These are phyloP conservation scores for Ommatoiulus sabulosus DNA, from an alignment of 2,888 invertebrate genomes.

Conservation along the genomic window DNA sequence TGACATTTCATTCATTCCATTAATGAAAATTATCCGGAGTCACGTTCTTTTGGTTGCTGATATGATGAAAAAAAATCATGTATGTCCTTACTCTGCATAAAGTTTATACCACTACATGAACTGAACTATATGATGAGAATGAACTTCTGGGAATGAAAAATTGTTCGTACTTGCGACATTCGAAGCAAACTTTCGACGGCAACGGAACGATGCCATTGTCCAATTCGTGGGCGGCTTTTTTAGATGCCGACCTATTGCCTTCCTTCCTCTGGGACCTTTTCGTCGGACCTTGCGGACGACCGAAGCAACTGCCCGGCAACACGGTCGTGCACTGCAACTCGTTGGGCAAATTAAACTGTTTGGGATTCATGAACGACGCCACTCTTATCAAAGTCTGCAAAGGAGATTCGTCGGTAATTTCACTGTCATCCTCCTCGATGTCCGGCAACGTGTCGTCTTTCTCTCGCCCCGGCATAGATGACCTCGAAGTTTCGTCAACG, in stretches of 20 bases:
- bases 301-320: constrained; percentile 65
- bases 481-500: neutral
- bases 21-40: too few relatives aligned
- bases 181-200: constrained; percentile 86
- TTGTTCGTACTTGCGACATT: constrained; percentile 74
- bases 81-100: too few relatives aligned
- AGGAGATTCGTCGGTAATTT: constrained; percentile 70
- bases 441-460: neutral
- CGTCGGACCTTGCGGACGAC: constrained; percentile 63
- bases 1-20: too few relatives aligned
- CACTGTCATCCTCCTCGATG: constrained; percentile 63
- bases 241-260: constrained; percentile 62
- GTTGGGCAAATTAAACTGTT: constrained; percentile 87
- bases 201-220: constrained; percentile 81
- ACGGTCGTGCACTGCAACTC: constrained; percentile 73
- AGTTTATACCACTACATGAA: too few relatives aligned
- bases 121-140: neutral
- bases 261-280: constrained; percentile 64
- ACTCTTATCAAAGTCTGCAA: constrained; percentile 84
- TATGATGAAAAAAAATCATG: too few relatives aligned
- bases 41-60: too few relatives aligned
- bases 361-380: constrained; percentile 87
- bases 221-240: constrained; percentile 71
- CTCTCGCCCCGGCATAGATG: neutral
- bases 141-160: neutral